Evolutionary conservation across 2,888 invertebrate genomes (phyloP).

Genomic region (Eristalis pertinax): DNA sequence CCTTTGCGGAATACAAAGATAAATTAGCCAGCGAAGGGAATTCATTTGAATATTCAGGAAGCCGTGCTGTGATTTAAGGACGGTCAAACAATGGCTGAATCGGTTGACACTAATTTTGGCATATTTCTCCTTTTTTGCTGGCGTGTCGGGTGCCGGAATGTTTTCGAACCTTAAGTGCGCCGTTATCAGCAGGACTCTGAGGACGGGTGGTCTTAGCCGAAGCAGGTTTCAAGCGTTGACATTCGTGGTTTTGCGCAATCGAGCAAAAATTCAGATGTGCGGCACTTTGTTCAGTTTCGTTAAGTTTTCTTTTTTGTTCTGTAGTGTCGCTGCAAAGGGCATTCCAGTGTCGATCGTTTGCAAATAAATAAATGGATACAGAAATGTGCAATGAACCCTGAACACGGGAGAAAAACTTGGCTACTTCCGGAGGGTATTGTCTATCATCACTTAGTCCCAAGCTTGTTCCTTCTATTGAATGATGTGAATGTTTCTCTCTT

Average conservation of each 20-base stretch:
- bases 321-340: neutral
- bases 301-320: neutral
- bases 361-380: conserved; percentile 11
- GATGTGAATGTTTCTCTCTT: neutral
- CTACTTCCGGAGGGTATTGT: conserved; percentile 49
- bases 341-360: conserved; percentile 36
- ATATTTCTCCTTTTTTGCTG: too few relatives aligned
- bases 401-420: conserved; percentile 27
- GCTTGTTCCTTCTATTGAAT: conserved; percentile 20
- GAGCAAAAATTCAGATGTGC: too few relatives aligned
- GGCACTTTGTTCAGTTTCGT: too few relatives aligned
- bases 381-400: neutral
- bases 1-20: neutral
- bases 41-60: neutral
- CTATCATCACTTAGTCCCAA: conserved; percentile 49
- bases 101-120: neutral
- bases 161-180: neutral
- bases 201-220: too few relatives aligned
- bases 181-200: too few relatives aligned
- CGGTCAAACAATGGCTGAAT: neutral
- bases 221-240: too few relatives aligned
- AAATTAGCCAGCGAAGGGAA: neutral
- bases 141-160: too few relatives aligned
- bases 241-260: too few relatives aligned
- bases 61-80: neutral